phyloP scores from a whole-genome alignment of 2,888 invertebrate genomes.

The Choreutis nemorana region DNA sequence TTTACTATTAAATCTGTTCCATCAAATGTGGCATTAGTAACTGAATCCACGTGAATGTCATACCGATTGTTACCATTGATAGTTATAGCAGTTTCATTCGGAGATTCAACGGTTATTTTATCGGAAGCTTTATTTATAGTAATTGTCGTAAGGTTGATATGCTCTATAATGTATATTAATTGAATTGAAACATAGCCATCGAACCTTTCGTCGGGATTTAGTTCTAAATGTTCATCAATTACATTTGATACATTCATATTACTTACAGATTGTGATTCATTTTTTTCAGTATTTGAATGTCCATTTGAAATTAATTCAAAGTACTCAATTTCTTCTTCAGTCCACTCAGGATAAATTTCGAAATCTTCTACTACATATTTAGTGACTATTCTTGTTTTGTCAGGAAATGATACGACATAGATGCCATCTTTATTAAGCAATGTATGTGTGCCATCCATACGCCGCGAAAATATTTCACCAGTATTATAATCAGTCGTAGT shows the following conservation, averaged over 20 bases:
- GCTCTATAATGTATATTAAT: conserved; percentile 44
- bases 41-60: conserved; percentile 30
- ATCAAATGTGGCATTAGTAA: conserved; percentile 37
- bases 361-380: conserved; percentile 31
- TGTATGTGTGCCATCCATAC: conserved; percentile 46
- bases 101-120: conserved; percentile 36
- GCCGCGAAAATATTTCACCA: conserved; percentile 46
- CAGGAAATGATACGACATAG: conserved; percentile 40
- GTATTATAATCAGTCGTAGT: conserved; percentile 49
- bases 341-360: conserved; percentile 50
- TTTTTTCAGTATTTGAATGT: conserved; percentile 29
- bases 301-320: conserved; percentile 25
- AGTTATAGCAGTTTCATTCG: conserved; percentile 30
- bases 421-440: conserved; percentile 47
- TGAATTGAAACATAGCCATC: conserved; percentile 48
- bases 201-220: conserved; percentile 16
- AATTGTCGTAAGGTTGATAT: conserved; percentile 60
- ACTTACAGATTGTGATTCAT: conserved; percentile 13
- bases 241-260: conserved; percentile 17
- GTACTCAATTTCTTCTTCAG: conserved; percentile 34
- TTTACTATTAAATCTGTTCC: conserved; percentile 32
- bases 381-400: conserved; percentile 46
- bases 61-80: conserved; percentile 30
- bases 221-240: conserved; percentile 18
- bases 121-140: conserved; percentile 38